These are phyloP conservation scores for Lepidocolaptes lacrymiger DNA, from an alignment of 2,797 vertebrate species.

Conservation along the genomic window DNA sequence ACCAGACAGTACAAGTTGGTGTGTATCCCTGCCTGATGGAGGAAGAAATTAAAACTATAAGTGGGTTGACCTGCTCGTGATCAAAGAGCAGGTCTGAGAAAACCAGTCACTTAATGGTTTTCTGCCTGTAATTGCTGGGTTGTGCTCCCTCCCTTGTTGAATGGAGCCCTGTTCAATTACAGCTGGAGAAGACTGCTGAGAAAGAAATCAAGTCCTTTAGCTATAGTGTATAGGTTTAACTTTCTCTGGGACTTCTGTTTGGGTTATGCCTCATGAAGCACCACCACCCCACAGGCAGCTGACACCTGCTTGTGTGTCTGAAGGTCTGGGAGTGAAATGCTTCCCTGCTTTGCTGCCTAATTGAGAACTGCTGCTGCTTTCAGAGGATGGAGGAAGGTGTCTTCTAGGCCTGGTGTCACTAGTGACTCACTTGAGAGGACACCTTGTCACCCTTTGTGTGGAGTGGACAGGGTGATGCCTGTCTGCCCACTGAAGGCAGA, in stretches of 20 bases:
- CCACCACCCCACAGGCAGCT: fast-evolving
- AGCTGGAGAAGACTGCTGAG: neutral
- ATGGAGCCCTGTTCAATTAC: neutral
- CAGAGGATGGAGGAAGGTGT: neutral
- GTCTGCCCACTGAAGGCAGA: neutral
- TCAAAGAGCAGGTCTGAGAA: neutral
- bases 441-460: neutral
- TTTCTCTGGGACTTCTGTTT: neutral
- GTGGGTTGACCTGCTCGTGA: neutral
- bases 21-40: neutral
- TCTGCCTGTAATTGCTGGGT: neutral
- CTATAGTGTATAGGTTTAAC: neutral
- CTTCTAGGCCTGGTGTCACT: neutral
- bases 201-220: neutral
- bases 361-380: neutral
- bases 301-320: neutral
- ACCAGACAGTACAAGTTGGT: neutral
- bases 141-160: fast-evolving
- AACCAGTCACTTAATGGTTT: neutral
- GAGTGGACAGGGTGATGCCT: fast-evolving
- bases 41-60: neutral
- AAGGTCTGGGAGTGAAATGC: neutral
- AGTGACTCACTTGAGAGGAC: neutral
- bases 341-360: neutral
- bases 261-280: neutral